These are phyloP conservation scores for Mastacembelus armatus DNA, from an alignment of 2,797 vertebrate genomes.

Conservation along the genomic window DNA sequence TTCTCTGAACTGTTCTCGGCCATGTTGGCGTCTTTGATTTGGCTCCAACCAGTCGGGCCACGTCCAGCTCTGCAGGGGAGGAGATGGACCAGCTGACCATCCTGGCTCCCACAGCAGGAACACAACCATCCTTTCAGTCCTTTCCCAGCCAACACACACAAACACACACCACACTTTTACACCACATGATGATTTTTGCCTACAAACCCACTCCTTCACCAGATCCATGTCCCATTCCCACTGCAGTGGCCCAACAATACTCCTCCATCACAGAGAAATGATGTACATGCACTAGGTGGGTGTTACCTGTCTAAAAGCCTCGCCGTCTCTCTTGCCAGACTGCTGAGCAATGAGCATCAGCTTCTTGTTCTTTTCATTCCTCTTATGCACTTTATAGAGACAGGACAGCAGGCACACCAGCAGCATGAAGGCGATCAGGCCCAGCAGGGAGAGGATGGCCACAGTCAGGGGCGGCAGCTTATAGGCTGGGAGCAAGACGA, in stretches of 20 bases:
- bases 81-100: conserved; percentile 33
- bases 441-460: conserved; percentile 75
- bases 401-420: conserved; percentile 83
- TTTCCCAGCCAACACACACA: conserved; percentile 7
- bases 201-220: neutral
- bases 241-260: too few relatives aligned
- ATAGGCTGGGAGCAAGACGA: conserved; percentile 62
- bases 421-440: conserved; percentile 80
- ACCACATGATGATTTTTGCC: neutral
- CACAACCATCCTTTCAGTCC: conserved; percentile 12
- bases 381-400: conserved; percentile 74
- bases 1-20: neutral
- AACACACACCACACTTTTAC: conserved; percentile 1
- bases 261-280: neutral
- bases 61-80: conserved; percentile 26
- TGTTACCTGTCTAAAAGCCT: conserved; percentile 84
- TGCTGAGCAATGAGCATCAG: conserved; percentile 78
- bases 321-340: conserved; percentile 77
- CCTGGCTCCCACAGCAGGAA: conserved; percentile 41
- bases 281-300: neutral
- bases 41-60: conserved; percentile 7
- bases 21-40: neutral
- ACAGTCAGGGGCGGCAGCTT: conserved; percentile 74
- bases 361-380: conserved; percentile 80
- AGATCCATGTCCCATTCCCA: neutral